Percentiles rank a stretch among this genome's conserved stretches.
These are phyloP conservation scores for Camponotus vicinus DNA, from an alignment of 1,140 invertebrate genomes.

Conservation along the genomic window DNA sequence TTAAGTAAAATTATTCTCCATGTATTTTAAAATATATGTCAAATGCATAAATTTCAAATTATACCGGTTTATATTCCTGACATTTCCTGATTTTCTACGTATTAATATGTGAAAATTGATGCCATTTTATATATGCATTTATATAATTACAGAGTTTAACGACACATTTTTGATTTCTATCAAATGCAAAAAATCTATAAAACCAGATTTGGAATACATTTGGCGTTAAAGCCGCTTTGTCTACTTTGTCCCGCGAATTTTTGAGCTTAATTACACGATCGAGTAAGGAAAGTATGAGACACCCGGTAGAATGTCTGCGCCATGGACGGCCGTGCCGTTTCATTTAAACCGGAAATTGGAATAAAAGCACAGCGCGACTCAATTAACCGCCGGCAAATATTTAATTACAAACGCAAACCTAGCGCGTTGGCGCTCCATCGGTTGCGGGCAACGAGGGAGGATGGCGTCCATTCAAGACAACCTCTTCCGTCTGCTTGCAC, in stretches of 20 bases:
- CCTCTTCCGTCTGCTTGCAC: slow-evolving; percentile 64
- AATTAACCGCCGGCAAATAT: slow-evolving; percentile 76
- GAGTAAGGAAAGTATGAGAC: slow-evolving; percentile 25
- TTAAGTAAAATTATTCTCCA: not conserved
- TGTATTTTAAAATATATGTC: not conserved
- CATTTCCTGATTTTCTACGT: not conserved
- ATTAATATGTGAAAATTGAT: not conserved
- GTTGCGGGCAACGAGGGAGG: slow-evolving; percentile 44
- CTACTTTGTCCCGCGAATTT: slow-evolving; percentile 18
- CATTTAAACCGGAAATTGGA: slow-evolving; percentile 75
- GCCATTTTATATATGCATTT: not conserved
- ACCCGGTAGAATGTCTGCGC: slow-evolving; percentile 49
- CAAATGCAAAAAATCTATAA: slow-evolving; percentile 21
- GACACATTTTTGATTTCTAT: not conserved
- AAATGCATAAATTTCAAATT: not conserved
- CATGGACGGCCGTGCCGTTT: slow-evolving; percentile 56
- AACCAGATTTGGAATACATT: not conserved
- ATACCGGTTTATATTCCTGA: not conserved
- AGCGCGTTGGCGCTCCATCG: slow-evolving; percentile 66
- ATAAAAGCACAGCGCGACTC: slow-evolving; percentile 75
- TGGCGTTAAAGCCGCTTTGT: slow-evolving; percentile 28
- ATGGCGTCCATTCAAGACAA: slow-evolving; percentile 60
- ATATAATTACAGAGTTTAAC: not conserved
- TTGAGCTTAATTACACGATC: slow-evolving; percentile 41
- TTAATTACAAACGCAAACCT: slow-evolving; percentile 77